These are phyloP conservation scores for Gobionotothen gibberifrons DNA, from an alignment of 2,797 vertebrate genomes.

Conservation along the genomic window DNA sequence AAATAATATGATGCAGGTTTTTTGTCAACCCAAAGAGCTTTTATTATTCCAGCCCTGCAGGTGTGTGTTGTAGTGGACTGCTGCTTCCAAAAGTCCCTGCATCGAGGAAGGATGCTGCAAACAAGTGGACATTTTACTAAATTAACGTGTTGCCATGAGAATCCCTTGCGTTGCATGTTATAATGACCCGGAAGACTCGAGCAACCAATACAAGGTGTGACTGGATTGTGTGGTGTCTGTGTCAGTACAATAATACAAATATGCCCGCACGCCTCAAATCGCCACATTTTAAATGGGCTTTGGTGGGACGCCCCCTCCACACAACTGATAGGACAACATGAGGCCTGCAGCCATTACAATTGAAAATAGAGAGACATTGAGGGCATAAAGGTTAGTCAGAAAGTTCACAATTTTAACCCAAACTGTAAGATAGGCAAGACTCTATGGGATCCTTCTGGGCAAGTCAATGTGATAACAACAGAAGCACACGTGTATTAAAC, in stretches of 20 bases:
- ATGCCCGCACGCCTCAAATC: neutral
- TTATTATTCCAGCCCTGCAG: neutral
- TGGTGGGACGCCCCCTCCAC: too few species aligned
- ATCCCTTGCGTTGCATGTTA: neutral
- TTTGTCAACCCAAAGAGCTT: accelerated
- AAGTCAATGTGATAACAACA: neutral
- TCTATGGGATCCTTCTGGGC: too few species aligned
- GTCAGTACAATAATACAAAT: neutral
- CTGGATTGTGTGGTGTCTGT: neutral
- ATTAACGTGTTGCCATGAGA: neutral
- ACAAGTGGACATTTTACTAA: constrained; percentile 38
- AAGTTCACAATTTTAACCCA: neutral
- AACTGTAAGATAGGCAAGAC: neutral
- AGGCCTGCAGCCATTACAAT: too few species aligned
- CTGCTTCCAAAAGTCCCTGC: constrained; percentile 6
- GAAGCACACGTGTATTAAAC: neutral
- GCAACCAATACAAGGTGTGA: too few species aligned
- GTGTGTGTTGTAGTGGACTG: neutral
- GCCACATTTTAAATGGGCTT: neutral
- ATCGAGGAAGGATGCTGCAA: constrained; percentile 17
- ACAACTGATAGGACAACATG: too few species aligned
- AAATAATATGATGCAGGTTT: accelerated
- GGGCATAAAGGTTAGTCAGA: neutral
- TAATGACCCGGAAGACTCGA: neutral
- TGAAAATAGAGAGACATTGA: neutral